phyloP scores from a whole-genome alignment of 2,888 invertebrate species.

The Aporophyla lueneburgensis region DNA sequence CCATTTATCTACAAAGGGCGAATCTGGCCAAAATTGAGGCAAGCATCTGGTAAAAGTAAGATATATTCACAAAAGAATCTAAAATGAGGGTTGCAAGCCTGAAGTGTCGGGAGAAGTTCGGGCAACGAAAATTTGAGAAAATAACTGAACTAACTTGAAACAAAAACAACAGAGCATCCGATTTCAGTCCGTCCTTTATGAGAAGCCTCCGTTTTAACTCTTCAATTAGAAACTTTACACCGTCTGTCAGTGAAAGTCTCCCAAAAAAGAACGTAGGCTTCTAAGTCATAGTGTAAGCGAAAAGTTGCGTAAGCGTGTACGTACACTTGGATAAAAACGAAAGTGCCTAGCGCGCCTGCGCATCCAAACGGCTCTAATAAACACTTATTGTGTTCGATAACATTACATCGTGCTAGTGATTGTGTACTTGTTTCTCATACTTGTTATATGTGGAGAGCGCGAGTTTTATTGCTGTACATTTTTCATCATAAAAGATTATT shows the following conservation, averaged over 20 bases:
- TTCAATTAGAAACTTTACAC: slow-evolving; percentile 59
- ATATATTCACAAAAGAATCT: slow-evolving; percentile 24
- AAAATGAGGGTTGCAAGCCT: slow-evolving; percentile 6
- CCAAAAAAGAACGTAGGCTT: slow-evolving; percentile 59
- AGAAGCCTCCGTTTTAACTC: slow-evolving; percentile 34
- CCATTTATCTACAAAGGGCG: slow-evolving; percentile 5
- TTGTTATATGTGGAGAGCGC: slow-evolving; percentile 10
- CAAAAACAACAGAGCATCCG: slow-evolving; percentile 33
- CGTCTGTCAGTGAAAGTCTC: slow-evolving; percentile 58
- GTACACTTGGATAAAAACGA: slow-evolving; percentile 62
- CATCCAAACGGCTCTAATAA: slow-evolving; percentile 64
- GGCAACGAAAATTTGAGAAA: slow-evolving; percentile 18
- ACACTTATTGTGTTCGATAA: slow-evolving; percentile 59
- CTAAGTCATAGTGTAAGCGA: slow-evolving; percentile 54
- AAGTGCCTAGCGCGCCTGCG: slow-evolving; percentile 64
- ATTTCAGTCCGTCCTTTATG: slow-evolving; percentile 43
- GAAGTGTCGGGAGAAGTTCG: slow-evolving; percentile 12
- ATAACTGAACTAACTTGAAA: slow-evolving; percentile 33
- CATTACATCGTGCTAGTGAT: slow-evolving; percentile 40
- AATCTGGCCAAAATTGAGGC: slow-evolving; percentile 4
- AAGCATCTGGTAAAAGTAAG: slow-evolving; percentile 17
- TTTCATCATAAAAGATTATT: slow-evolving; percentile 13
- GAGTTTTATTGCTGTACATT: slow-evolving; percentile 22
- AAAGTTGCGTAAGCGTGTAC: slow-evolving; percentile 51
- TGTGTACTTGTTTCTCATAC: slow-evolving; percentile 23